Conservation (phyloP, 2,113 vertebrate genomes). For the Sminthopsis crassicaudata region DNA sequence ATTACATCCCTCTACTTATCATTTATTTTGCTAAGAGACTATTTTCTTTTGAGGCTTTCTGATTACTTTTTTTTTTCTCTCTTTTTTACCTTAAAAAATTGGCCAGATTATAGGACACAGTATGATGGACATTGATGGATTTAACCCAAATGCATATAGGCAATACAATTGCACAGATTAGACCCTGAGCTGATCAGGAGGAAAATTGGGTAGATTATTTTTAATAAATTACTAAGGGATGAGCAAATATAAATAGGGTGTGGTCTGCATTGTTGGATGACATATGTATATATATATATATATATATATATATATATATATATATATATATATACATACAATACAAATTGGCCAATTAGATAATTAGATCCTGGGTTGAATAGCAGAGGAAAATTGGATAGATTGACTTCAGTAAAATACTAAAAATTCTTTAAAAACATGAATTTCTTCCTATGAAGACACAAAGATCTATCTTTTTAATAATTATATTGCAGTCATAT, state of each 20-base stretch:
- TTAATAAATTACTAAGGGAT: no score
- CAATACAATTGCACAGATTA: background rate
- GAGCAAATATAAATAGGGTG: no score
- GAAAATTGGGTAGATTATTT: no score
- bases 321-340: background rate
- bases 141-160: background rate
- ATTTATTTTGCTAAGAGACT: background rate
- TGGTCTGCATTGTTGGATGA: no score
- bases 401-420: background rate
- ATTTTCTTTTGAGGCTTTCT: background rate
- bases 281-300: no score
- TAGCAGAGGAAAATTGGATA: background rate
- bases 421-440: background rate
- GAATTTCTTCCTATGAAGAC: background rate
- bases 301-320: no score
- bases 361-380: background rate
- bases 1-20: background rate
- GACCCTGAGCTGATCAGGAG: no score
- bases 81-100: background rate
- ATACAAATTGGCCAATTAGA: background rate
- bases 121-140: background rate
- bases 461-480: background rate
- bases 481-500: background rate
- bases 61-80: background rate
- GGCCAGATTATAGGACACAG: background rate